phyloP scores from a whole-genome alignment of 2,888 invertebrate genomes.

The Blera fallax region DNA sequence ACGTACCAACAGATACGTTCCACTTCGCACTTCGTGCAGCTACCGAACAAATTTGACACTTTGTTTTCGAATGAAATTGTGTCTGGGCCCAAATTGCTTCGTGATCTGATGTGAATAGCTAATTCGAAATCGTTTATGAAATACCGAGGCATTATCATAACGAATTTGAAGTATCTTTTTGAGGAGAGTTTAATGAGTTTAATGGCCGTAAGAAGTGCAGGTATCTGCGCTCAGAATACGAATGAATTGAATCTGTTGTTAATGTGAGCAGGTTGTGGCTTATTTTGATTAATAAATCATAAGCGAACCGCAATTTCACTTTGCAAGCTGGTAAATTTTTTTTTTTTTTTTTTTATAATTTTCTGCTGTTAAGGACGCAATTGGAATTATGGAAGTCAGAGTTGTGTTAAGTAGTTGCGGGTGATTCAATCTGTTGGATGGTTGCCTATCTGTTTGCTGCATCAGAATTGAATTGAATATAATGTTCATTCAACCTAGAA shows the following conservation, averaged over 20 bases:
- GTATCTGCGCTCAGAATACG: neutral
- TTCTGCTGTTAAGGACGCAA: no score
- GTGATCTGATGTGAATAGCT: conserved; percentile 43
- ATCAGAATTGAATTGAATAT: no score
- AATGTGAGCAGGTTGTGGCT: conserved; percentile 3
- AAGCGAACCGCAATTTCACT: neutral
- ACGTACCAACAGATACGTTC: neutral
- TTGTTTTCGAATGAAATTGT: conserved; percentile 38
- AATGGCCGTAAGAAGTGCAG: conserved; percentile 49
- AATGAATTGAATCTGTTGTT: neutral
- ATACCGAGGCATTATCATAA: conserved; percentile 44
- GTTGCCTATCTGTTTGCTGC: no score
- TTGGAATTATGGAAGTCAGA: no score
- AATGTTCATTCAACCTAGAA: no score
- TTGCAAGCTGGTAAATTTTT: no score
- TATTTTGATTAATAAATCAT: conserved; percentile 5
- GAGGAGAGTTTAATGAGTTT: conserved; percentile 64
- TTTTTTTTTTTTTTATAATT: no score
- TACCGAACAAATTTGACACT: conserved; percentile 17
- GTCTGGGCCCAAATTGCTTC: conserved; percentile 45
- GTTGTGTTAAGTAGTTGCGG: no score
- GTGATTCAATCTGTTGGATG: no score
- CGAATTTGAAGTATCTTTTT: conserved; percentile 55
- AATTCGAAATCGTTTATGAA: conserved; percentile 56
- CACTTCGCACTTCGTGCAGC: conserved; percentile 21